These are phyloP conservation scores for Linnaemya tessellans DNA, from an alignment of 2,888 invertebrate genomes.

Conservation along the genomic window DNA sequence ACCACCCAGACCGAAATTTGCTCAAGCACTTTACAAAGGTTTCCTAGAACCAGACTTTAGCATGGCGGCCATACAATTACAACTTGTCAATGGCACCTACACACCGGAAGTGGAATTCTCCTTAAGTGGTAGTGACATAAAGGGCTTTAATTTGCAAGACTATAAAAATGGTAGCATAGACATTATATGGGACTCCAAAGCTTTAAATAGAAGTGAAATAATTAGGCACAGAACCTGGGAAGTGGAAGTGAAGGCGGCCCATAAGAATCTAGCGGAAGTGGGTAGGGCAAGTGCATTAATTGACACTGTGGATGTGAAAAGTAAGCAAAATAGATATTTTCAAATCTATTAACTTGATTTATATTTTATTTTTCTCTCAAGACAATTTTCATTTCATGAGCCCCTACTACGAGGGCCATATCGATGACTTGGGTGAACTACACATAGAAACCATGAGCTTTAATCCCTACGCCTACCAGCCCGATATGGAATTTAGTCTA, in stretches of 20 bases:
- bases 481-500: slow-evolving; percentile 49
- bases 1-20: slow-evolving; percentile 73
- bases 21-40: slow-evolving; percentile 60
- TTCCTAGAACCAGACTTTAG: slow-evolving; percentile 60
- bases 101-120: slow-evolving; percentile 69
- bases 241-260: slow-evolving; percentile 72
- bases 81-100: slow-evolving; percentile 70
- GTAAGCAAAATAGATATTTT: slow-evolving; percentile 54
- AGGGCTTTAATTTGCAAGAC: slow-evolving; percentile 71
- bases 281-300: slow-evolving; percentile 71
- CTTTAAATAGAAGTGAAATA: slow-evolving; percentile 56
- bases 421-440: slow-evolving; percentile 62
- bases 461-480: slow-evolving; percentile 55
- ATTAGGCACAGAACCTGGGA: slow-evolving; percentile 64
- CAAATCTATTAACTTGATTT: neutral
- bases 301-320: slow-evolving; percentile 64
- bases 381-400: slow-evolving; percentile 68
- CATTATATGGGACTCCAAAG: slow-evolving; percentile 31
- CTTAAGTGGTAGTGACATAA: slow-evolving; percentile 45
- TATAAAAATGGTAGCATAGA: slow-evolving; percentile 53
- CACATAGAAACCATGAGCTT: slow-evolving; percentile 66
- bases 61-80: slow-evolving; percentile 60
- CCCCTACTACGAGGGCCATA: slow-evolving; percentile 68
- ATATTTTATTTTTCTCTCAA: neutral
- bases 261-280: slow-evolving; percentile 63